A percentile compares a stretch with the other conserved stretches of the same genome.
Conservation (phyloP, 1,140 invertebrate genomes). For the Orchestia grillus region DNA sequence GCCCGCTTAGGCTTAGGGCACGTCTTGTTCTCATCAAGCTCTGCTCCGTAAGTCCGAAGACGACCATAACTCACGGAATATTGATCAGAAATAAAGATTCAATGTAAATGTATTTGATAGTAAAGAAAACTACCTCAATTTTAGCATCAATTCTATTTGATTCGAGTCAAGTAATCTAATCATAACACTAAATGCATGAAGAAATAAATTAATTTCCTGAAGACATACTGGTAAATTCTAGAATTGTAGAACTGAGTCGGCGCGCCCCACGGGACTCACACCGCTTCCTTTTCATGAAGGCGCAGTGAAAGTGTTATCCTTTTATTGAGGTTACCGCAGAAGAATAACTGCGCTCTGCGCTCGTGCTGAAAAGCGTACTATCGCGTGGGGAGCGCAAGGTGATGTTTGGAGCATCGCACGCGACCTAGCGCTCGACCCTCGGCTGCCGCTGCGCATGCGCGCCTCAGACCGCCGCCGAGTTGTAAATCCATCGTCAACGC, state of each 20-base stretch:
- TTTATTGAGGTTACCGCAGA: not conserved
- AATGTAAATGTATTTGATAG: too few species aligned
- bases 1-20: too few species aligned
- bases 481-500: not conserved
- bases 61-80: too few species aligned
- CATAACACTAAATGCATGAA: not conserved
- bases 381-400: not conserved
- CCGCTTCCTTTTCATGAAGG: not conserved
- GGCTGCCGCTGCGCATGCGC: not conserved
- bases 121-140: too few species aligned
- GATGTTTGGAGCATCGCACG: not conserved
- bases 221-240: not conserved
- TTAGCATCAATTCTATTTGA: too few species aligned
- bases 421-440: not conserved
- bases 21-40: too few species aligned
- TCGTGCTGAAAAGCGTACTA: not conserved
- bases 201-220: not conserved
- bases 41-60: too few species aligned
- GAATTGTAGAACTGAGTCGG: not conserved
- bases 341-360: not conserved
- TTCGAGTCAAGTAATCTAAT: not conserved
- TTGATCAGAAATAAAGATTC: too few species aligned
- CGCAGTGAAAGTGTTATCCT: slow-evolving; percentile 3
- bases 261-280: not conserved
- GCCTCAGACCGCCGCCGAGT: not conserved